A percentile compares a stretch with the other conserved stretches of the same genome.
Conservation (phyloP, 2,113 vertebrate genomes). For the Tetrax tetrax region DNA sequence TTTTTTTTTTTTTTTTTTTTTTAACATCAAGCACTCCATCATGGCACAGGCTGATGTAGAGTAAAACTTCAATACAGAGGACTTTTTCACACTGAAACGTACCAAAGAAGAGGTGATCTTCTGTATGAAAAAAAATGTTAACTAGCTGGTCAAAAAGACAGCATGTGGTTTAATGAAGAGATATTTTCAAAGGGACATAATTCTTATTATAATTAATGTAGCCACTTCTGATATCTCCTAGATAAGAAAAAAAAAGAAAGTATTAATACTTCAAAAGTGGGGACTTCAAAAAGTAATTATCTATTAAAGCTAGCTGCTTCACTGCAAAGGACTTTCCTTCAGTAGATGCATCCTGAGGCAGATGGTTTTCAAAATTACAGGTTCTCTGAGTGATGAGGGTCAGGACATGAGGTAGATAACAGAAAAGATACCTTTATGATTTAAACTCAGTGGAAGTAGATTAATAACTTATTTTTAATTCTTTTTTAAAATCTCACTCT, state of each 20-base stretch:
- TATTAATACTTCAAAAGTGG: neutral
- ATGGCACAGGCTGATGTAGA: neutral
- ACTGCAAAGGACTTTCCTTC: neutral
- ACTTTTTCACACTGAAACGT: neutral
- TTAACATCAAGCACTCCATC: neutral
- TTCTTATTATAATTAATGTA: neutral
- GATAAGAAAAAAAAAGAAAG: neutral
- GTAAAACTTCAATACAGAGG: neutral
- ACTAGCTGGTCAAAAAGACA: neutral
- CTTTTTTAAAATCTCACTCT: neutral
- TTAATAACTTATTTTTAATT: neutral
- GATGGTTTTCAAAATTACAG: neutral
- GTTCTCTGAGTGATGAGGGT: neutral
- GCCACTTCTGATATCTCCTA: neutral
- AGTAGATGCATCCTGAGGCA: neutral
- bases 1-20: neutral
- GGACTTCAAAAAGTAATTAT: neutral
- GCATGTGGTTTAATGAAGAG: neutral
- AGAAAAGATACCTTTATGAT: neutral
- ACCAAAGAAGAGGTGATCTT: neutral
- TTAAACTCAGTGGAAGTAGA: neutral
- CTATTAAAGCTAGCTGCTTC: neutral
- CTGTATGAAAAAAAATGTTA: neutral
- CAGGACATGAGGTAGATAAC: neutral
- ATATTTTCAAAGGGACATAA: neutral